Evolutionary conservation across 2,113 vertebrate genomes (phyloP).

Genomic region (Pogona vitticeps): DNA sequence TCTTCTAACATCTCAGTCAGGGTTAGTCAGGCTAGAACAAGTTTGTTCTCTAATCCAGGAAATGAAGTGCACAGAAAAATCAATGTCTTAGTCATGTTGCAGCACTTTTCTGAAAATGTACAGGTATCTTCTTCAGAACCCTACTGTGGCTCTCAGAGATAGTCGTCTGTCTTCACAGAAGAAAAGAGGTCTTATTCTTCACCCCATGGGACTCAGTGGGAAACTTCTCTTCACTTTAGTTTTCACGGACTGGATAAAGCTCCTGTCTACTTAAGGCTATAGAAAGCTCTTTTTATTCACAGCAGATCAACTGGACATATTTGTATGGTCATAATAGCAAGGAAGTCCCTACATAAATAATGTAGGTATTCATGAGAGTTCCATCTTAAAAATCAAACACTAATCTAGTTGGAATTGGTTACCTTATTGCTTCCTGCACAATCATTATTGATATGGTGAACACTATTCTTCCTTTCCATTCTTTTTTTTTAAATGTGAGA

Average conservation of each 20-base stretch:
- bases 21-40: conserved; percentile 11
- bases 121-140: conserved; percentile 34
- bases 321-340: neutral
- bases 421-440: neutral
- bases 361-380: neutral
- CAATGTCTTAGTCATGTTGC: conserved; percentile 9
- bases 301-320: neutral
- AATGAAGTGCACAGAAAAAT: conserved; percentile 36
- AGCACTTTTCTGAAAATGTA: conserved; percentile 20
- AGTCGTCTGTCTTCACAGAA: conserved; percentile 15
- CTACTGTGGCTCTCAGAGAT: neutral
- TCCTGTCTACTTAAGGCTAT: neutral
- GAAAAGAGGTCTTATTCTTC: neutral
- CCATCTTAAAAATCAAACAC: no score
- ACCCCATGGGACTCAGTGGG: neutral
- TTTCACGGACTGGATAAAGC: neutral
- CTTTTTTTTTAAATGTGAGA: no score
- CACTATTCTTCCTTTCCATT: neutral
- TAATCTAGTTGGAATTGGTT: no score
- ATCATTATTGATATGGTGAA: neutral
- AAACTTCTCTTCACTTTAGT: neutral
- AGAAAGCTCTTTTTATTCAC: neutral
- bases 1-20: conserved; percentile 10
- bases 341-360: neutral
- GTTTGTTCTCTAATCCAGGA: conserved; percentile 25